Evolutionary conservation across 1,140 invertebrate species (phyloP).

Genomic region (Andrena cerasifolii): DNA sequence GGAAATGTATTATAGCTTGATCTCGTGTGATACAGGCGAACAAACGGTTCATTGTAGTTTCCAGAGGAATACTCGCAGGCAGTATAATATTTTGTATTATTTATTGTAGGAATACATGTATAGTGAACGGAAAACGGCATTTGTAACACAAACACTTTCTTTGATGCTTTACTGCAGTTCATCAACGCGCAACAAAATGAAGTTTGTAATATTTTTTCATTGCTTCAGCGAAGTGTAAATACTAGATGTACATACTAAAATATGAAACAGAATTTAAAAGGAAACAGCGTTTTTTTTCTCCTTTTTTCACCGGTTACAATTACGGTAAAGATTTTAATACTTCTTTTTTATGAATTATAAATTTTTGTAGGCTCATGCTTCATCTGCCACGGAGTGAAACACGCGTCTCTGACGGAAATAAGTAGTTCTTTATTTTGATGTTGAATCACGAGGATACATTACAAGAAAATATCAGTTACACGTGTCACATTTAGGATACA

Average conservation of each 20-base stretch:
- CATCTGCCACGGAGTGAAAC: background rate
- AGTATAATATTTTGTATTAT: conserved; percentile 10
- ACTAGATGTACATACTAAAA: background rate
- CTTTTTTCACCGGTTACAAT: no score
- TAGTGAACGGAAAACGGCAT: background rate
- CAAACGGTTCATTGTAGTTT: background rate
- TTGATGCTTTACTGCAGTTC: background rate
- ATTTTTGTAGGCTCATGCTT: no score
- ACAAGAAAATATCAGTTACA: conserved; percentile 72
- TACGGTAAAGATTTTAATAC: no score
- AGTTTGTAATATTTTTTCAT: conserved; percentile 16
- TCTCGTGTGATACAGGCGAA: background rate
- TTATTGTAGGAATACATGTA: conserved; percentile 3
- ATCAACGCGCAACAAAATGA: background rate
- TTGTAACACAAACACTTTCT: conserved; percentile 11
- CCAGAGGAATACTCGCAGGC: background rate
- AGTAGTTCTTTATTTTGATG: conserved; percentile 64
- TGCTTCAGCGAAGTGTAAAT: background rate
- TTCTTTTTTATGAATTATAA: background rate
- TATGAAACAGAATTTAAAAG: background rate
- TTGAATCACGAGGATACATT: conserved; percentile 66
- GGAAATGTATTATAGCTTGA: conserved; percentile 13
- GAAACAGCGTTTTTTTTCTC: background rate
- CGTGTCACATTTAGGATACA: conserved; percentile 71
- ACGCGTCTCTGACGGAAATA: conserved; percentile 54